These are phyloP conservation scores for Taxidea taxus DNA, from an alignment of 2,113 vertebrate species.

Conservation along the genomic window DNA sequence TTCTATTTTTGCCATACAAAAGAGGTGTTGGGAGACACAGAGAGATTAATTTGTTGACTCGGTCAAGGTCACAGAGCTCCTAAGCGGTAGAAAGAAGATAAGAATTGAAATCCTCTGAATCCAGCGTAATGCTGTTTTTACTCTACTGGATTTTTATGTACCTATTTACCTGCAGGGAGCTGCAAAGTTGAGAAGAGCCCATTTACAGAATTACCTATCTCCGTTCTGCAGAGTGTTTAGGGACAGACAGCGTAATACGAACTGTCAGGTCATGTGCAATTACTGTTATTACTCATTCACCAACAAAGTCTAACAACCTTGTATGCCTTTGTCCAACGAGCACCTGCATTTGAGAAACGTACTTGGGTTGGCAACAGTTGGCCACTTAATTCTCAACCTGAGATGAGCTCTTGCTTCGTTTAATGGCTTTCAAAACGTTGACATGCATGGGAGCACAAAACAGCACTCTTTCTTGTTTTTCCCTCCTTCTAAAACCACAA, in stretches of 20 bases:
- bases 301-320: conserved; percentile 67
- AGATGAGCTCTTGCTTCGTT: conserved; percentile 75
- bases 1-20: neutral
- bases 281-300: conserved; percentile 70
- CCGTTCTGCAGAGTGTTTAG: conserved; percentile 51
- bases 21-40: neutral
- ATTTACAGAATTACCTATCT: conserved; percentile 44
- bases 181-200: neutral
- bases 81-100: conserved; percentile 9
- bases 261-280: conserved; percentile 61
- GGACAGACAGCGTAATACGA: conserved; percentile 60
- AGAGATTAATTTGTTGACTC: conserved; percentile 35
- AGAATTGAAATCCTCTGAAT: conserved; percentile 19
- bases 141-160: neutral
- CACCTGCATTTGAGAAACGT: conserved; percentile 69
- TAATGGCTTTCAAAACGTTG: conserved; percentile 80
- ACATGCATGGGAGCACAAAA: conserved; percentile 74
- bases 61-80: neutral
- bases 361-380: conserved; percentile 67
- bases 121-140: neutral
- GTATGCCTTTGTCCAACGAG: conserved; percentile 68
- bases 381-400: conserved; percentile 77
- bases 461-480: conserved; percentile 74
- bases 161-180: conserved; percentile 10
- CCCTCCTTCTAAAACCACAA: conserved; percentile 79